These are phyloP conservation scores for Hirudinaria manillensis DNA, from an alignment of 2,888 invertebrate species.

Conservation along the genomic window DNA sequence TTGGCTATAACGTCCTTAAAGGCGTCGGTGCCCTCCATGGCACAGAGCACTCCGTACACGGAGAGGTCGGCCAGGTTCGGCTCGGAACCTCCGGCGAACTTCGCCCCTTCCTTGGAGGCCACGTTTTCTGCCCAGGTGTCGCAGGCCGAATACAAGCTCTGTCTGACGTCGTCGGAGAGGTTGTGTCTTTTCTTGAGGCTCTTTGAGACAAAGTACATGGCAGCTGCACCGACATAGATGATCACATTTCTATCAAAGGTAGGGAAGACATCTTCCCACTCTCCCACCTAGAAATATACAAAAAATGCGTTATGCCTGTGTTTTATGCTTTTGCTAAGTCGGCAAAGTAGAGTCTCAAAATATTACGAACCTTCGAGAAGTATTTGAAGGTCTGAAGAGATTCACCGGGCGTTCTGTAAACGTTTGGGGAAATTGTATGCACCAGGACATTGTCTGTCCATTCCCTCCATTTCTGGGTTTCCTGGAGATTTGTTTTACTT, in stretches of 20 bases:
- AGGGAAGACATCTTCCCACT: conserved; percentile 84
- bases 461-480: conserved; percentile 86
- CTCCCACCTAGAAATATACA: conserved; percentile 63
- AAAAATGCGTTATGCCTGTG: not conserved
- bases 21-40: conserved; percentile 24
- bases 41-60: conserved; percentile 20
- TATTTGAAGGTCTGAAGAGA: conserved; percentile 72
- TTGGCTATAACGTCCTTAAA: conserved; percentile 11
- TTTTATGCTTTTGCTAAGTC: not conserved
- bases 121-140: conserved; percentile 66
- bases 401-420: conserved; percentile 79
- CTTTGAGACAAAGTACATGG: conserved; percentile 82
- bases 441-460: conserved; percentile 90
- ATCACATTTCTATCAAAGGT: conserved; percentile 76
- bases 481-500: conserved; percentile 59
- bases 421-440: conserved; percentile 90
- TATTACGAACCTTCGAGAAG: conserved; percentile 63
- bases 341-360: not conserved
- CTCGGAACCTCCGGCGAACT: conserved; percentile 18
- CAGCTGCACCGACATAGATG: conserved; percentile 83
- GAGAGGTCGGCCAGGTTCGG: conserved; percentile 27
- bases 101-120: conserved; percentile 1
- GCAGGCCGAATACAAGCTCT: conserved; percentile 82
- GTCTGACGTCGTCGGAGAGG: conserved; percentile 78
- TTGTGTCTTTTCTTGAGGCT: conserved; percentile 71